Conservation (phyloP, 92 coral and sea anemone genomes). For the Micromussa lordhowensis region DNA sequence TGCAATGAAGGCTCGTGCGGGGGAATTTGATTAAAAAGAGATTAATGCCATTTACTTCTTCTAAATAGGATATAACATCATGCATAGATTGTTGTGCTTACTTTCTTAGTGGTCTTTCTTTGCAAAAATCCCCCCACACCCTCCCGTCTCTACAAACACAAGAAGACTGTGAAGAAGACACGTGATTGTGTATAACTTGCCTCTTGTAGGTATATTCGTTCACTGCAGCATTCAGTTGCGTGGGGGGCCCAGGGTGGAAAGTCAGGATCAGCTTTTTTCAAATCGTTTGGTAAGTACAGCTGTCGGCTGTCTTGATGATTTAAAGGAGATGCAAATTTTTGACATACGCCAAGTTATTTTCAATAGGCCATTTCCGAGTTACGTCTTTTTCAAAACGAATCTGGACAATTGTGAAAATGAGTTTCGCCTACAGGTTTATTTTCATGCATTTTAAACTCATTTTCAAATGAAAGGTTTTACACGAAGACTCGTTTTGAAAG, state of each 20-base stretch:
- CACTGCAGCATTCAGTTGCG: constrained; percentile 88
- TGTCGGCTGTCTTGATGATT: neutral
- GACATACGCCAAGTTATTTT: neutral
- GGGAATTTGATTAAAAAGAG: too few species aligned
- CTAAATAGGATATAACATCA: neutral
- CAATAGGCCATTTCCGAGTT: too few species aligned
- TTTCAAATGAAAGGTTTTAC: too few species aligned
- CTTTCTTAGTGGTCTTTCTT: neutral
- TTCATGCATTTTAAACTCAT: too few species aligned
- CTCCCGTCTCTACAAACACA: neutral
- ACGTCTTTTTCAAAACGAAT: too few species aligned
- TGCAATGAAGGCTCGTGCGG: too few species aligned
- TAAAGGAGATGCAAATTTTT: neutral
- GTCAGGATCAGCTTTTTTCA: constrained; percentile 93
- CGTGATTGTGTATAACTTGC: neutral
- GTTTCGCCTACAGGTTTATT: too few species aligned
- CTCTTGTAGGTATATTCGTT: constrained; percentile 86
- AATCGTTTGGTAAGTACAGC: constrained; percentile 77
- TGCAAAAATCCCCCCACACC: neutral
- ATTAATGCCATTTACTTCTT: too few species aligned
- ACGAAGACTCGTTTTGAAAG: too few species aligned
- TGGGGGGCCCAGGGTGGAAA: constrained; percentile 98
- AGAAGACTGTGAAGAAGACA: neutral
- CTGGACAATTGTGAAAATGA: too few species aligned
- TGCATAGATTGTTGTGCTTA: neutral